Evolutionary conservation across 2,113 vertebrate species (phyloP), one percentile per base, ranked within the genome.

Genomic region (Zosterops pallidus): DNA sequence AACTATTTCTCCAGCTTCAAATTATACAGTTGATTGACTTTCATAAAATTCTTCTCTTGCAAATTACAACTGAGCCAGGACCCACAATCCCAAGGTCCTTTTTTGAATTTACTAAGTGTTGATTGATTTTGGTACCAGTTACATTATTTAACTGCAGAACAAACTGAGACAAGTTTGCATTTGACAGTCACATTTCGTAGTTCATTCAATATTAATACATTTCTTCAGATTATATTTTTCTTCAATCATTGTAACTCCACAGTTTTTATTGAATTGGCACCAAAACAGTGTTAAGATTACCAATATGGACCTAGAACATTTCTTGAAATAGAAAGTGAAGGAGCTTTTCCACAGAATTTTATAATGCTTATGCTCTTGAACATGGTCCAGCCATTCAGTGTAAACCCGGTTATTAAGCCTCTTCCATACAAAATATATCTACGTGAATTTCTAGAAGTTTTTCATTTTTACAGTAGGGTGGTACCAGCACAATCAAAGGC

Each of bases 11-110:
- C 12, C 86, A 75, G 72, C 35, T 89, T 92, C 77, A 94, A 86
- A 91, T 84, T 81, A 71, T 78, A 84, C 62, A 75, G 74, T 33
- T 84, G 89, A 95, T 79, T 94, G 83, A 92, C 69, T 74, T 70
- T 3, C 2, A 53, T 82, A 86, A 75, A 91, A 68, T 70, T 81
- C 39, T 90, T 88, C 33, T 69, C 63, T 74, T 83, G 65, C 59
- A 67, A 86, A 84, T 75, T 71, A 86, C 17, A 81, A 47, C 60
- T 2, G 4, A 86, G 91, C 83, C 92, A 94, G 92, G 33, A 77
- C 35, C 12, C 71, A 93, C 83, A 90, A 50, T 10, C 24, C 19
- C 47, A 53, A 64, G 8, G 42, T 42, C 37, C 14, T 14, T 83
- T 65, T 47, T 79, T 25, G 77, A 77, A 74, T 41, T 39, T 63